Base-by-base conservation (phyloP, 2,888 invertebrate genomes). In the Mylabris sibirica region DNA sequence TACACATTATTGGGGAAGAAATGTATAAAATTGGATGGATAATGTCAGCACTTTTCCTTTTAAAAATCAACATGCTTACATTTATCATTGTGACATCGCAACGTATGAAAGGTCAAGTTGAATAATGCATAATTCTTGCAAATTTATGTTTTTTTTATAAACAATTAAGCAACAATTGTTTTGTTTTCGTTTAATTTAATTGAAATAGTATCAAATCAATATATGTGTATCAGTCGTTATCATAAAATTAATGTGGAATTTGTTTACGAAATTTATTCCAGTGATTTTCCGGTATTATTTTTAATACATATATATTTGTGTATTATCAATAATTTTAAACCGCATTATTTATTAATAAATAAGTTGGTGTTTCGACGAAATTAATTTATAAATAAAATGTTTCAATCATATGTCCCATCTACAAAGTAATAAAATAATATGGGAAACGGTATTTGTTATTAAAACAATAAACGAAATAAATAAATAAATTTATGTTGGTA, bases 381-480 rank as follows among this genome's bases (percentile, higher is more conserved):
- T 30, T 30, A 30, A 30, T 30, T 30, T 38, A 65, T 60, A 65
- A 65, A 65, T 34, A 65, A 49, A 60, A 59, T 41, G 24, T 26
- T 20, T 44, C n/a, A 38, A 38, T 12, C 14, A 38, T 38, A 41
- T 9, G 9, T 9, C 9, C 11, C 11, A 14, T 14, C n/a, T 44
- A 44, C n/a, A n/a, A 44, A 17, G 17, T 44, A 44, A 44, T 44
- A 44, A 66, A 66, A 62, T 11, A 38, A 38, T 34, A n/a, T 62
- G 34, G 22, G 57, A 49, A 34, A 62, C 30, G 20, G 24, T 62
- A 62, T 62, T 61, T 66, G 26, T 65, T 65, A 53, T 24, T 66
- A 49, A 49, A 20, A 49, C 49, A 49, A 49, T 49, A 49, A 49
- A 5, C 2, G 8, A 44, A 49, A 49, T 20, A 49, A 49, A 49